A percentile compares a stretch with the other conserved stretches of the same genome.
These are phyloP conservation scores for Eubasilissa regina DNA, from an alignment of 1,140 invertebrate species.

Conservation along the genomic window DNA sequence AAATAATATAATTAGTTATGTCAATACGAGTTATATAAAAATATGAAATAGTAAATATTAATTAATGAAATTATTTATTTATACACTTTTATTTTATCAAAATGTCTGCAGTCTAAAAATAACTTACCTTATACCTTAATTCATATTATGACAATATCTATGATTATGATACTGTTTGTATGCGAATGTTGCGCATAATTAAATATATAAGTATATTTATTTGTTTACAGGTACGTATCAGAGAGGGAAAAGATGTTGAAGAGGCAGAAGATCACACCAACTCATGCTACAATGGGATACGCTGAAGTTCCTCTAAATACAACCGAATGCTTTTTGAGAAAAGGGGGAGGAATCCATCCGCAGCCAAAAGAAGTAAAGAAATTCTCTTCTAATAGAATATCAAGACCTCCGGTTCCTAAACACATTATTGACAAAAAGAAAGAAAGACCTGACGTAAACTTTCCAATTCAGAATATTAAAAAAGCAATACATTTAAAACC, in stretches of 20 bases:
- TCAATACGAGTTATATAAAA: too few relatives aligned
- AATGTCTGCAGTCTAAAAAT: too few relatives aligned
- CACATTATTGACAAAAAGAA: neutral
- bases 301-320: slow-evolving; percentile 38
- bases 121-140: too few relatives aligned
- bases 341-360: slow-evolving; percentile 44
- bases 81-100: too few relatives aligned
- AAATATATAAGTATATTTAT: too few relatives aligned
- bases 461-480: slow-evolving; percentile 43
- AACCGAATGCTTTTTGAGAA: slow-evolving; percentile 34
- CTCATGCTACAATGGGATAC: slow-evolving; percentile 42
- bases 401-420: slow-evolving; percentile 6
- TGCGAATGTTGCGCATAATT: too few relatives aligned
- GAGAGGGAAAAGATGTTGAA: slow-evolving; percentile 23
- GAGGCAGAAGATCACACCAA: slow-evolving; percentile 14
- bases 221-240: slow-evolving; percentile 26
- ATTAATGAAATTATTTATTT: too few relatives aligned
- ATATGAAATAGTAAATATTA: too few relatives aligned
- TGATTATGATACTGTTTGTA: too few relatives aligned
- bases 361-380: neutral
- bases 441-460: slow-evolving; percentile 33
- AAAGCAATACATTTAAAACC: slow-evolving; percentile 31
- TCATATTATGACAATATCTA: too few relatives aligned
- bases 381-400: neutral
- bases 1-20: too few relatives aligned